Conservation (phyloP, 2,113 vertebrate genomes). For the Tachuris rubrigastra region DNA sequence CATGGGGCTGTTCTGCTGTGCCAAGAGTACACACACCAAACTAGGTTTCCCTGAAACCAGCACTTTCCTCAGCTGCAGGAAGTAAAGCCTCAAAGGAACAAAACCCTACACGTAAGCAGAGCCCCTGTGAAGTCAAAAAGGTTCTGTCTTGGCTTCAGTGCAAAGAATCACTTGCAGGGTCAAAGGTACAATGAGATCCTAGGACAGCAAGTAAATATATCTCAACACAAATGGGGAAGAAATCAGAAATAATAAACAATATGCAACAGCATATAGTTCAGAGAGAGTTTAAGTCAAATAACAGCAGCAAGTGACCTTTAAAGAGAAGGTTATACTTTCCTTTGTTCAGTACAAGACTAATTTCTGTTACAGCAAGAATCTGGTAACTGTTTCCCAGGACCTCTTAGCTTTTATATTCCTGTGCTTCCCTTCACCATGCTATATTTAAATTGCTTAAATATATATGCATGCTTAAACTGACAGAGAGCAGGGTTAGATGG, state of each 20-base stretch:
- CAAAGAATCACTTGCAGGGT: not conserved
- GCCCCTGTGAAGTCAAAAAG: not conserved
- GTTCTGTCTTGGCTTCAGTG: not conserved
- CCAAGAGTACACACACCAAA: not conserved
- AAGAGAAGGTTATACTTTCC: not conserved
- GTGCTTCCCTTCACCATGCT: not conserved
- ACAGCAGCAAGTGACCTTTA: conserved; percentile 8
- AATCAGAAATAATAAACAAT: conserved; percentile 5
- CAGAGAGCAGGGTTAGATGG: not conserved
- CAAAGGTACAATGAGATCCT: not conserved
- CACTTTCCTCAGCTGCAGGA: not conserved
- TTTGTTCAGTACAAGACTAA: not conserved
- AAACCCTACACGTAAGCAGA: not conserved
- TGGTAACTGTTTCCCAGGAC: not conserved
- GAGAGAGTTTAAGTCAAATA: not conserved
- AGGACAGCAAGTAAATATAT: not conserved
- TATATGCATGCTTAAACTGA: not conserved
- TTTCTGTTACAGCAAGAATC: not conserved
- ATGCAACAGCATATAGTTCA: not conserved
- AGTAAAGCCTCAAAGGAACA: not conserved
- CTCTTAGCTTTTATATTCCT: not conserved
- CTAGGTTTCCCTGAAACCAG: not conserved
- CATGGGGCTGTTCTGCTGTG: fast-evolving
- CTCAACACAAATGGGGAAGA: not conserved
- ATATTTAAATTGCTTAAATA: not conserved